phyloP scores from a whole-genome alignment of 64 coral and sea anemone species.

The Acropora tenuis region DNA sequence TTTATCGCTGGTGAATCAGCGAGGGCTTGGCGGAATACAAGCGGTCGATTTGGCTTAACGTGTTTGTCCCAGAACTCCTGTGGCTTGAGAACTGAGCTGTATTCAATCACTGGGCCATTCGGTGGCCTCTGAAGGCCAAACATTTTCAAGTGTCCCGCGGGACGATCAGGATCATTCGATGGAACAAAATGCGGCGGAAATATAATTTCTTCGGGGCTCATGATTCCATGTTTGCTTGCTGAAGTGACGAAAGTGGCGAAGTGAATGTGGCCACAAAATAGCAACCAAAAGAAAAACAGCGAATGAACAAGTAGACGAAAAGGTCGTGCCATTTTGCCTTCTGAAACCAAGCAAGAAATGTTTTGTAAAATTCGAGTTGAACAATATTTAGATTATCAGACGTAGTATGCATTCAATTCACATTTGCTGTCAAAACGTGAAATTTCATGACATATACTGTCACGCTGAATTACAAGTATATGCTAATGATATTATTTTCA shows the following conservation, averaged over 20 bases:
- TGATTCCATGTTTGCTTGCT: background rate
- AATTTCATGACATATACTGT: background rate
- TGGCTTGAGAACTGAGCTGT: slow-evolving; percentile 74
- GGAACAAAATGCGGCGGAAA: slow-evolving; percentile 84
- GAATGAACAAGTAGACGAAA: background rate
- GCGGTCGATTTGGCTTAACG: slow-evolving; percentile 47
- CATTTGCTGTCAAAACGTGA: background rate
- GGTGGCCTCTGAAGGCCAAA: slow-evolving; percentile 89
- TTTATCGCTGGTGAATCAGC: slow-evolving; percentile 73
- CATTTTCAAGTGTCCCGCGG: slow-evolving; percentile 85
- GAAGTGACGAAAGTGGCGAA: background rate
- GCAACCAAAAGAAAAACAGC: background rate
- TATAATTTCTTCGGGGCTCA: background rate
- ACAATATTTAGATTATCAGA: no score
- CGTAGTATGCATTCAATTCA: no score
- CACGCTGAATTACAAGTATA: background rate
- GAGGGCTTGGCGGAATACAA: slow-evolving; percentile 80
- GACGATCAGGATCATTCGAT: slow-evolving; percentile 17
- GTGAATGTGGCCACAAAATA: background rate
- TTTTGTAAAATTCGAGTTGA: background rate
- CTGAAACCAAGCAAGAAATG: background rate
- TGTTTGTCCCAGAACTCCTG: slow-evolving; percentile 88
- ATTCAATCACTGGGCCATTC: slow-evolving; percentile 78
- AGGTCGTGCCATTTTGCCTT: background rate
- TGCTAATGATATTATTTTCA: background rate